Evolutionary conservation across 1,140 invertebrate species (phyloP).

Genomic region (Thrips palmi): DNA sequence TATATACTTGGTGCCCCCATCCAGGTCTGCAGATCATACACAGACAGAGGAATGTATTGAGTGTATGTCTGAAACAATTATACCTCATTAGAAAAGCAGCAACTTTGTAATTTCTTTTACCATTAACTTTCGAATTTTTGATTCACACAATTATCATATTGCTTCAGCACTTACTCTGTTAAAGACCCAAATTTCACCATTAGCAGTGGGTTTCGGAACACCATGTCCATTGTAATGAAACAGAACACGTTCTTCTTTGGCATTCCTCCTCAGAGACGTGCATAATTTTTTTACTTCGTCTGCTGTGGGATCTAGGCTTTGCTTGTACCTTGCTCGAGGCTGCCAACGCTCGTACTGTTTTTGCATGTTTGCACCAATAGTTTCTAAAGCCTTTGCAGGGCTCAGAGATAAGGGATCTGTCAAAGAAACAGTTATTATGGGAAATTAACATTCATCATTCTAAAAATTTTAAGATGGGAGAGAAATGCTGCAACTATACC

Average conservation of each 20-base stretch:
- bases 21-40: slow-evolving; percentile 97
- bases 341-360: slow-evolving; percentile 97
- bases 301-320: slow-evolving; percentile 88
- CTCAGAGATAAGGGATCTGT: slow-evolving; percentile 65
- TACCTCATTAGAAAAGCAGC: slow-evolving; percentile 9
- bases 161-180: slow-evolving; percentile 52
- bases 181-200: slow-evolving; percentile 99
- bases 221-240: slow-evolving; percentile 99
- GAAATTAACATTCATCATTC: slow-evolving; percentile 1
- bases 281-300: slow-evolving; percentile 98
- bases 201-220: slow-evolving; percentile 91
- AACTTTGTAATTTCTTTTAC: neutral
- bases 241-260: slow-evolving; percentile 94
- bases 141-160: slow-evolving; percentile 5
- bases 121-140: neutral
- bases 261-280: slow-evolving; percentile 84
- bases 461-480: neutral
- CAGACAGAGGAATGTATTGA: slow-evolving; percentile 96
- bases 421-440: slow-evolving; percentile 15
- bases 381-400: slow-evolving; percentile 84
- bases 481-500: slow-evolving; percentile 32
- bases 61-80: slow-evolving; percentile 63
- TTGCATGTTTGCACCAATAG: slow-evolving; percentile 79
- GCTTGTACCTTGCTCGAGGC: slow-evolving; percentile 88
- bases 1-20: slow-evolving; percentile 98